phyloP scores from a whole-genome alignment of 2,113 vertebrate species.

The Tiliqua scincoides region DNA sequence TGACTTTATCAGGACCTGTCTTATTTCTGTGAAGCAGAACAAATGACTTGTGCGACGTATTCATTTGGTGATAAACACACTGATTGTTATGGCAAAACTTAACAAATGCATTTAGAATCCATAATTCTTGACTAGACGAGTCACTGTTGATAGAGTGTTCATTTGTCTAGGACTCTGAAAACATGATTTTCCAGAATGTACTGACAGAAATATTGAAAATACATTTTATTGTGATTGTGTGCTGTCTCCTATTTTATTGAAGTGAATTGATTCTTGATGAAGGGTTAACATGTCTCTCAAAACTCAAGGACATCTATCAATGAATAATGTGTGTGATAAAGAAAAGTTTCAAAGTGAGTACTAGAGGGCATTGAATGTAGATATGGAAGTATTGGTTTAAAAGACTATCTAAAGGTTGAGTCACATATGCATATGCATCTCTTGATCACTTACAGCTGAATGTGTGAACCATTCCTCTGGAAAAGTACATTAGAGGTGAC shows the following conservation, averaged over 20 bases:
- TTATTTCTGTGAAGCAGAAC: conserved; percentile 1
- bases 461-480: not conserved
- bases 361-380: not conserved
- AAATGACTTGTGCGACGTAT: conserved; percentile 5
- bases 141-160: not conserved
- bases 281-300: not conserved
- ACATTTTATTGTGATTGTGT: conserved; percentile 16
- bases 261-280: not conserved
- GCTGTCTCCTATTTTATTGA: not conserved
- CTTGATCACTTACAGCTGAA: not conserved
- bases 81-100: not conserved
- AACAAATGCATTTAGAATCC: conserved; percentile 31
- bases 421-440: not conserved
- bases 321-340: not conserved
- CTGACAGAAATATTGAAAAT: conserved; percentile 13
- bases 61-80: not conserved
- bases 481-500: not conserved
- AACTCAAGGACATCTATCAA: not conserved
- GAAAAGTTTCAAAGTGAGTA: not conserved
- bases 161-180: not conserved
- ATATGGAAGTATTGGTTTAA: not conserved
- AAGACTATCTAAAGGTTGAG: not conserved
- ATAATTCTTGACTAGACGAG: not conserved
- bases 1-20: conserved; percentile 35
- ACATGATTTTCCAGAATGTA: conserved; percentile 23